Evolutionary conservation across 2,888 invertebrate genomes (phyloP).

Genomic region (Frankliniella fusca): DNA sequence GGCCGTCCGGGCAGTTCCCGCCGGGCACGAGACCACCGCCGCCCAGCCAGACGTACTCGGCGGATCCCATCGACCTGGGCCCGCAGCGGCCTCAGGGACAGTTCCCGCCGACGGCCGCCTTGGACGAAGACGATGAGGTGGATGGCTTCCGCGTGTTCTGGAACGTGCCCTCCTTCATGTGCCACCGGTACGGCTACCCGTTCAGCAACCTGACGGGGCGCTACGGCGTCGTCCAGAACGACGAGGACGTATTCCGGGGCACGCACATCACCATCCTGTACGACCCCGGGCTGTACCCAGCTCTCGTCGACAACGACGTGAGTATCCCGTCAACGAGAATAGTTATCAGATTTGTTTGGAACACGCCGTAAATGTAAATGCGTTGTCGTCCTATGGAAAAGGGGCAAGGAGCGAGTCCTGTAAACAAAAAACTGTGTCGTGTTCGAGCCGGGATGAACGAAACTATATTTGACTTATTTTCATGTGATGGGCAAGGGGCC

Average conservation of each 20-base stretch:
- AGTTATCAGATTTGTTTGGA: neutral
- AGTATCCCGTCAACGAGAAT: conserved; percentile 31
- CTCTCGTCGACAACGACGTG: conserved; percentile 39
- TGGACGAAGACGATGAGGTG: neutral
- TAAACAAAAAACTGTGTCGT: too few relatives aligned
- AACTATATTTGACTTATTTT: too few relatives aligned
- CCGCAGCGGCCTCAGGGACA: neutral
- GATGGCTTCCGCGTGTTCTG: conserved; percentile 58
- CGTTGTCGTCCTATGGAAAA: too few relatives aligned
- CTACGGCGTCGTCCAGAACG: conserved; percentile 64
- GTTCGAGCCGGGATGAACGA: too few relatives aligned
- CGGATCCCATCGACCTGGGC: neutral
- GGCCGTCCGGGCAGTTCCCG: neutral
- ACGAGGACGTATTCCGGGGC: conserved; percentile 61
- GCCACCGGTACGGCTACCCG: conserved; percentile 58
- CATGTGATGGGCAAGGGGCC: too few relatives aligned
- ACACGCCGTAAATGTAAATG: too few relatives aligned
- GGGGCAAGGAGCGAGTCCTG: too few relatives aligned
- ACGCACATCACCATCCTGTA: conserved; percentile 65
- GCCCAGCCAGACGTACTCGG: neutral
- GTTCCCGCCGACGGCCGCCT: neutral
- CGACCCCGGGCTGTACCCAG: conserved; percentile 59
- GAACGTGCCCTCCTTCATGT: conserved; percentile 75
- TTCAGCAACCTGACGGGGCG: conserved; percentile 57
- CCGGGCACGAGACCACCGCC: neutral